Evolutionary conservation across 2,888 invertebrate genomes (phyloP).

Genomic region (Rhagonycha fulva): DNA sequence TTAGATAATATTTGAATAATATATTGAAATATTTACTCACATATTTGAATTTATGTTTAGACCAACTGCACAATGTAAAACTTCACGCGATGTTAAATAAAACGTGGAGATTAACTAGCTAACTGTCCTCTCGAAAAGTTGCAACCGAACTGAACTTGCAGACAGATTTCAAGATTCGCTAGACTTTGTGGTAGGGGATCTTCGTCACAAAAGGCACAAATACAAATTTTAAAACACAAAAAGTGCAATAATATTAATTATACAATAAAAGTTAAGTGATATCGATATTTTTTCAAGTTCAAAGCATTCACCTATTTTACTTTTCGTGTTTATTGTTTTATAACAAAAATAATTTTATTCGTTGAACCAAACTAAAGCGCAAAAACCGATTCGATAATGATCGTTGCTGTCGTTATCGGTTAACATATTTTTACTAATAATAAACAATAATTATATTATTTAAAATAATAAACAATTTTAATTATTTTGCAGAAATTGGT

Average conservation of each 20-base stretch:
- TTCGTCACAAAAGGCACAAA: not conserved
- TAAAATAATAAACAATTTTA: not conserved
- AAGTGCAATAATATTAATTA: not conserved
- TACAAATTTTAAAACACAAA: not conserved
- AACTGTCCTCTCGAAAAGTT: not conserved
- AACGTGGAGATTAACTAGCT: not conserved
- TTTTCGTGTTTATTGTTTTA: not conserved
- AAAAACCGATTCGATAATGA: not conserved
- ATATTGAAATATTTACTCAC: not conserved
- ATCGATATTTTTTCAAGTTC: not conserved
- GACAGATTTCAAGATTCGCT: conserved; percentile 2
- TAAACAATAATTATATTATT: not conserved
- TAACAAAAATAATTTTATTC: not conserved
- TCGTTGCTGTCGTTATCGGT: not conserved
- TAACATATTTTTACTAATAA: not conserved
- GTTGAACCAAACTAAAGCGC: not conserved
- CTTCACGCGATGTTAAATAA: not conserved
- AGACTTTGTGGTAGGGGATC: not conserved
- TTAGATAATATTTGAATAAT: not conserved
- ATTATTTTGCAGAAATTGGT: not conserved
- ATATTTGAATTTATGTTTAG: not conserved
- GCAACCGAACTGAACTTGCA: conserved; percentile 11
- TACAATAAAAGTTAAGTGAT: not conserved
- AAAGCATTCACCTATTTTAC: not conserved
- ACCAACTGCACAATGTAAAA: not conserved